phyloP scores from a whole-genome alignment of 1,140 invertebrate species.

The Eriosoma lanigerum region DNA sequence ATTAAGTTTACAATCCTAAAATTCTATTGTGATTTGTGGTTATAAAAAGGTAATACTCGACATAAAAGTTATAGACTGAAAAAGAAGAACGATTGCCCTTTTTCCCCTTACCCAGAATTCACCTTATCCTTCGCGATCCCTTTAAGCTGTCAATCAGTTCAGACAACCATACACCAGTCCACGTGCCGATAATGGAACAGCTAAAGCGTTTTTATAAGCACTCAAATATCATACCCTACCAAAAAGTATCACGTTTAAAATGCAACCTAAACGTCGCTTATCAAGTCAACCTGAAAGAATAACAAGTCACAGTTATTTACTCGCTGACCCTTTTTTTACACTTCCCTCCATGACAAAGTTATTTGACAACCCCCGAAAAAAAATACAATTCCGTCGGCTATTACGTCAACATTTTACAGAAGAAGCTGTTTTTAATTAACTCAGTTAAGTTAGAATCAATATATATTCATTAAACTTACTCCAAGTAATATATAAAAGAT shows the following conservation, averaged over 20 bases:
- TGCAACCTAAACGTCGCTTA: conserved; percentile 45
- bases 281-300: conserved; percentile 50
- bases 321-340: conserved; percentile 49
- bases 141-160: conserved; percentile 47
- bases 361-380: conserved; percentile 17
- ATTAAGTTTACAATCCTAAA: conserved; percentile 1
- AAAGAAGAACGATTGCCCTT: conserved; percentile 36
- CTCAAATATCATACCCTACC: conserved; percentile 34
- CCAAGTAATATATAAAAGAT: background rate
- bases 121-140: conserved; percentile 19
- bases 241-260: conserved; percentile 49
- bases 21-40: conserved; percentile 13
- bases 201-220: conserved; percentile 48
- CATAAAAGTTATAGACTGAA: conserved; percentile 35
- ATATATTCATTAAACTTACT: conserved; percentile 8
- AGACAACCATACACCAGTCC: conserved; percentile 40
- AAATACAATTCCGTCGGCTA: background rate
- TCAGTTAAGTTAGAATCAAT: background rate
- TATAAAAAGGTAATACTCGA: conserved; percentile 25
- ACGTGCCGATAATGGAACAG: conserved; percentile 53
- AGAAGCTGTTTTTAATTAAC: conserved; percentile 35
- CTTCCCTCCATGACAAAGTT: conserved; percentile 21
- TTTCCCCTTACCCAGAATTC: background rate
- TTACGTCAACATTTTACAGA: conserved; percentile 22
- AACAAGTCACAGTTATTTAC: conserved; percentile 49